Evolutionary conservation across 2,888 invertebrate genomes (phyloP).

Genomic region (Camptogramma bilineatum): DNA sequence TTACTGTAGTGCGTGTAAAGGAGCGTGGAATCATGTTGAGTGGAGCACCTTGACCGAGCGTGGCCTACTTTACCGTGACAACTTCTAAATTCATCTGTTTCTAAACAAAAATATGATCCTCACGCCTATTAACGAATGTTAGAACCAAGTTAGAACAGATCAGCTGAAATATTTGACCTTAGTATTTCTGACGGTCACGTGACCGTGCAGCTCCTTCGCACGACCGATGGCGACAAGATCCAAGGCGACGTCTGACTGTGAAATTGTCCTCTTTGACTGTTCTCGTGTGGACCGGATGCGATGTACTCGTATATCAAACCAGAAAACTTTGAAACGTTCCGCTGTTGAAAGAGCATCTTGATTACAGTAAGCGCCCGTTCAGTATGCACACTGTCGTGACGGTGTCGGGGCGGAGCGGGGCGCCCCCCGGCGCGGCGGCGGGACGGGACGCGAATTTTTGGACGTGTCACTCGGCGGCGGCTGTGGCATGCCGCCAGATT

Average conservation of each 20-base stretch:
- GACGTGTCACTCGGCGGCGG: slow-evolving; percentile 7
- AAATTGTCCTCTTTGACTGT: no score
- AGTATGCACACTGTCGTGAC: not conserved
- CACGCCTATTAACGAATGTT: not conserved
- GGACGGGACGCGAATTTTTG: not conserved
- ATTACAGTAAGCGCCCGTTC: not conserved
- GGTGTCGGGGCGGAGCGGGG: not conserved
- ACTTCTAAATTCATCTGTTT: not conserved
- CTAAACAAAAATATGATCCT: not conserved
- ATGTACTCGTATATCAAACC: not conserved
- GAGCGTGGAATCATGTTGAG: not conserved
- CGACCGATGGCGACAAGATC: no score
- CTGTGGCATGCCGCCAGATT: slow-evolving; percentile 26
- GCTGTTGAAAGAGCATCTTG: not conserved
- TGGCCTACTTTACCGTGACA: not conserved
- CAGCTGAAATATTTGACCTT: not conserved
- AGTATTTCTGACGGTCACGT: no score
- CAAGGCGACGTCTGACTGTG: no score
- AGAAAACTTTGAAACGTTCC: not conserved
- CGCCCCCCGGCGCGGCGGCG: not conserved
- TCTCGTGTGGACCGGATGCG: not conserved
- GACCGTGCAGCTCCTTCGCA: no score
- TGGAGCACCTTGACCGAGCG: not conserved
- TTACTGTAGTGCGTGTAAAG: not conserved
- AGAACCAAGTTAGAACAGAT: not conserved